phyloP scores from a whole-genome alignment of 2,113 vertebrate genomes.

The Paratilapia polleni region DNA sequence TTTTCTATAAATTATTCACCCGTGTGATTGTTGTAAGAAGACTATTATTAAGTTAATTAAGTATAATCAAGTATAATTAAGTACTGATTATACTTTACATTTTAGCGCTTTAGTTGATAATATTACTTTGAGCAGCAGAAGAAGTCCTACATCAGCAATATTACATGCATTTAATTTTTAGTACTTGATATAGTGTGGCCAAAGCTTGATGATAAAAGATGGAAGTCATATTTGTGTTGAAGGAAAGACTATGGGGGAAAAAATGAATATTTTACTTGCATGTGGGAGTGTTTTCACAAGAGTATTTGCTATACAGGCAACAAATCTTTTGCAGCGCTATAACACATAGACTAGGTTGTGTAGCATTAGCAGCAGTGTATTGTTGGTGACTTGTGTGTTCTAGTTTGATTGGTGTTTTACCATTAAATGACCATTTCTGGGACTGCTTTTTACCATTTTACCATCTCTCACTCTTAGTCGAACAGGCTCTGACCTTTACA shows the following conservation, averaged over 20 bases:
- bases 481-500: background rate
- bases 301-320: background rate
- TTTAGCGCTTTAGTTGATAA: slow-evolving; percentile 26
- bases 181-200: background rate
- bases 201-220: background rate
- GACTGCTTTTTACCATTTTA: background rate
- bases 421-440: slow-evolving; percentile 20
- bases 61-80: slow-evolving; percentile 48
- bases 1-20: slow-evolving; percentile 41
- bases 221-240: background rate
- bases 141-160: slow-evolving; percentile 30
- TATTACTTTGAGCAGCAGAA: slow-evolving; percentile 18
- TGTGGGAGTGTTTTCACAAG: background rate
- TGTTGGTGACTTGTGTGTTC: background rate
- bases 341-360: slow-evolving; percentile 28
- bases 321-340: slow-evolving; percentile 29
- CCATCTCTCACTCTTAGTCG: background rate
- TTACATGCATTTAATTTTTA: slow-evolving; percentile 29
- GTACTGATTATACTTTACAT: slow-evolving; percentile 52
- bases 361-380: slow-evolving; percentile 8
- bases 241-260: background rate
- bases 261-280: background rate
- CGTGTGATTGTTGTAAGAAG: slow-evolving; percentile 30
- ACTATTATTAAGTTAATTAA: slow-evolving; percentile 45
- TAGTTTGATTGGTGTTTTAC: background rate